Percentiles rank a stretch among this genome's conserved stretches.
These are phyloP conservation scores for Ispidina picta DNA, from an alignment of 2,797 vertebrate species.

Conservation along the genomic window DNA sequence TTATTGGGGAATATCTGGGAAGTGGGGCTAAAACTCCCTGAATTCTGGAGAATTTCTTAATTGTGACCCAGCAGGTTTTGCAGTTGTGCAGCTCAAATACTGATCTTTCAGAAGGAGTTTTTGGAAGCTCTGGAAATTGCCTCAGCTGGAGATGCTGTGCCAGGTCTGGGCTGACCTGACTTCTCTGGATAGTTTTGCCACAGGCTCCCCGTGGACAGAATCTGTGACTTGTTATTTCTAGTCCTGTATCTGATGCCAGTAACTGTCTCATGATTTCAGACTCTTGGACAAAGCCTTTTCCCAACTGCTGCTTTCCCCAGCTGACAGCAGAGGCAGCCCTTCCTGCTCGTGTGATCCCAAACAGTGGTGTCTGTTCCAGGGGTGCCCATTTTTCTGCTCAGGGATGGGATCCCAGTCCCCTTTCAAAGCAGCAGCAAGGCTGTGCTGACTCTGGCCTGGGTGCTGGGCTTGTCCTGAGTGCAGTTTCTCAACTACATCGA, in stretches of 20 bases:
- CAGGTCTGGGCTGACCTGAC: not conserved
- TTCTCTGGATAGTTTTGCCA: not conserved
- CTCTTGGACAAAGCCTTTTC: not conserved
- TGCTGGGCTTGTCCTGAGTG: not conserved
- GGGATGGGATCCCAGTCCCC: not conserved
- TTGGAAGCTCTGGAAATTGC: not conserved
- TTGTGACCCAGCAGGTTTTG: not conserved
- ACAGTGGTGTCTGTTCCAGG: not conserved
- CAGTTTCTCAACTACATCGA: not conserved
- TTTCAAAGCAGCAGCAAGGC: not conserved
- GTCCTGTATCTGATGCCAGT: not conserved
- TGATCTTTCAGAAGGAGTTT: not conserved
- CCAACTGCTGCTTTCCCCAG: not conserved
- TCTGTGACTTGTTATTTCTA: not conserved
- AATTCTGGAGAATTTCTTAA: not conserved
- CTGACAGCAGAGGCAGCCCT: not conserved
- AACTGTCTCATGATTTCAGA: not conserved
- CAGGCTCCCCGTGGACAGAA: not conserved
- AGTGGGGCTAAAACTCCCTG: not conserved
- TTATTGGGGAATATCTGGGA: not conserved
- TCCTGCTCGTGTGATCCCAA: accelerated
- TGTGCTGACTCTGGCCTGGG: not conserved
- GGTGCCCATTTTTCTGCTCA: not conserved
- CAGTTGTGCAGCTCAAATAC: not conserved
- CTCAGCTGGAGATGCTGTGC: not conserved